A percentile compares a stretch with the other conserved stretches of the same genome.
Conservation (phyloP, 2,113 vertebrate genomes). For the Poecile atricapillus region DNA sequence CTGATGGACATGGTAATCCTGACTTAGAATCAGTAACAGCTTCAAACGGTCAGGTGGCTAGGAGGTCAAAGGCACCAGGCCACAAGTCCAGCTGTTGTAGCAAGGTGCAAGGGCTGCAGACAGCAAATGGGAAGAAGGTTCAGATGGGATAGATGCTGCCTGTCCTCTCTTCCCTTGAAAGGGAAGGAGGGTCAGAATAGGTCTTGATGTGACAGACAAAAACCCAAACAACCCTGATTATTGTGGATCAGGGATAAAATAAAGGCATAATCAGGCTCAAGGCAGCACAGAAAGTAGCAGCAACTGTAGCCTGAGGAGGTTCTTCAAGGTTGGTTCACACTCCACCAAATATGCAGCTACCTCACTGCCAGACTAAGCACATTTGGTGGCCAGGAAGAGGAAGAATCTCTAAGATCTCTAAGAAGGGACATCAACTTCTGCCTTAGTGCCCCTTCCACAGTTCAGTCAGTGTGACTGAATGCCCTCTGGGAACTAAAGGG, state of each 20-base stretch:
- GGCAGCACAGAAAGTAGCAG: neutral
- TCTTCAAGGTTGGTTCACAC: neutral
- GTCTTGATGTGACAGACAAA: neutral
- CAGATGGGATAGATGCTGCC: neutral
- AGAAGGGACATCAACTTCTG: neutral
- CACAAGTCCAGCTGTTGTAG: neutral
- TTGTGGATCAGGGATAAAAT: neutral
- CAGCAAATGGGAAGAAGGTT: neutral
- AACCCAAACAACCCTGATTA: neutral
- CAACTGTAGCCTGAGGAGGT: neutral
- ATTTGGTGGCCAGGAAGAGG: neutral
- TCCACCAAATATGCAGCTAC: neutral
- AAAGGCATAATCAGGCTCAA: neutral
- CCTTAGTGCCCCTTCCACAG: neutral
- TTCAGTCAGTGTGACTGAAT: neutral
- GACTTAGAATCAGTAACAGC: neutral
- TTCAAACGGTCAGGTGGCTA: neutral
- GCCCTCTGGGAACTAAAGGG: neutral
- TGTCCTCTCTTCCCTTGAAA: neutral
- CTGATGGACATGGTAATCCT: neutral
- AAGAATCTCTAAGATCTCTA: neutral
- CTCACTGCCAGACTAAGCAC: neutral
- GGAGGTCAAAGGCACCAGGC: neutral
- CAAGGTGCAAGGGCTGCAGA: neutral
- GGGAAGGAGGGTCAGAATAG: neutral